Evolutionary conservation across 2,888 invertebrate species (phyloP).

Genomic region (Geophilus truncorum): DNA sequence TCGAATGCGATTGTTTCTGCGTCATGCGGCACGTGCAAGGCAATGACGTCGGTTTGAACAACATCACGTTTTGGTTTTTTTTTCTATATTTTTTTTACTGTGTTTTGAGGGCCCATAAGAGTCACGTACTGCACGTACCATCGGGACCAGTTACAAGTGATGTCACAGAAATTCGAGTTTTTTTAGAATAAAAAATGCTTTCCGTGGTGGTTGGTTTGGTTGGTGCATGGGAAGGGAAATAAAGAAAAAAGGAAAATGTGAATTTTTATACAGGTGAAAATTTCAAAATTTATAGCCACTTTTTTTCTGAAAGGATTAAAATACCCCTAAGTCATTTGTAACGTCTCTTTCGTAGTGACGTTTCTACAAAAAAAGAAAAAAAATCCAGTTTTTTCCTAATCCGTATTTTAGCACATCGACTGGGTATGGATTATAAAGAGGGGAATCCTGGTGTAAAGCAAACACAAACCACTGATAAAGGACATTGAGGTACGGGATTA

Average conservation of each 20-base stretch:
- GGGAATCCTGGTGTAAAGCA: background rate
- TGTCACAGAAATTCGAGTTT: background rate
- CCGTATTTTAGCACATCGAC: background rate
- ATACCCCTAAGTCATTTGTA: background rate
- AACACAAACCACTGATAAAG: background rate
- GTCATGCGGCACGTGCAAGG: background rate
- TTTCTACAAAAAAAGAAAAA: background rate
- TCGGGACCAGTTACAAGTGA: slow-evolving; percentile 12
- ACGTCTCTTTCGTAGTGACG: background rate
- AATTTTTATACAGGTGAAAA: background rate
- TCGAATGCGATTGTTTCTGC: background rate
- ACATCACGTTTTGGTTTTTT: too few relatives aligned
- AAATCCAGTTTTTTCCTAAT: slow-evolving; percentile 1
- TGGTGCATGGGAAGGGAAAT: background rate
- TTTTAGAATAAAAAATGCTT: background rate
- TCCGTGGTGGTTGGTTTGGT: too few relatives aligned
- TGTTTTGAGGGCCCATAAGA: background rate
- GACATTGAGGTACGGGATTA: background rate
- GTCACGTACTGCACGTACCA: background rate
- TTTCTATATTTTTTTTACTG: too few relatives aligned
- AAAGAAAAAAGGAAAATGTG: background rate
- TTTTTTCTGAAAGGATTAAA: background rate
- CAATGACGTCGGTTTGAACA: too few relatives aligned
- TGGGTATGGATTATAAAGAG: slow-evolving; percentile 6
- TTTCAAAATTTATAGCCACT: background rate